phyloP scores from a whole-genome alignment of 1,140 invertebrate species.

The Caenorhabditis remanei region DNA sequence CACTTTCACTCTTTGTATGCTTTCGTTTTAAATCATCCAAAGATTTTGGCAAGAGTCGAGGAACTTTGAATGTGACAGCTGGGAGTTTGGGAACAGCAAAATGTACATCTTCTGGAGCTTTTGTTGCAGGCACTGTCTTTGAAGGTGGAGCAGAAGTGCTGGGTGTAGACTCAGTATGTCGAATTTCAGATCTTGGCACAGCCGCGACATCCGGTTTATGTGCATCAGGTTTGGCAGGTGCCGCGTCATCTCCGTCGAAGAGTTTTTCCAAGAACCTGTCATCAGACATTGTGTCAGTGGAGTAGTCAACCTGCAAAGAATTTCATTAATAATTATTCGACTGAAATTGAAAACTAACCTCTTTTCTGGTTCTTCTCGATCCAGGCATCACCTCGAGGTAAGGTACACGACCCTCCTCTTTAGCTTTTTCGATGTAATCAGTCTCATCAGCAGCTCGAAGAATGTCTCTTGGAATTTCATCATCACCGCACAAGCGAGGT shows the following conservation, averaged over 20 bases:
- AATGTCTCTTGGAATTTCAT: conserved; percentile 93
- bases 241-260: conserved; percentile 62
- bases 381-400: conserved; percentile 84
- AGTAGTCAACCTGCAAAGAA: conserved; percentile 97
- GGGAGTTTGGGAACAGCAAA: too few relatives aligned
- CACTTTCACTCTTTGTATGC: not conserved
- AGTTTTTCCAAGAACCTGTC: conserved; percentile 90
- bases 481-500: conserved; percentile 90
- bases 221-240: not conserved
- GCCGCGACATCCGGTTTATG: not conserved
- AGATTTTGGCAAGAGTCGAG: not conserved
- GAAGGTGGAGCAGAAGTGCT: too few relatives aligned
- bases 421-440: conserved; percentile 77
- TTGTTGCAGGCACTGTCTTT: not conserved
- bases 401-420: conserved; percentile 81
- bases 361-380: conserved; percentile 90
- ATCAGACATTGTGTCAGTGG: conserved; percentile 84
- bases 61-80: not conserved
- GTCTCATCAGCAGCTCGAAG: conserved; percentile 94
- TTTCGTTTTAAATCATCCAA: conserved; percentile 23
- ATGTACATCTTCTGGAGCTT: not conserved
- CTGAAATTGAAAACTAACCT: conserved; percentile 81
- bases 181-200: not conserved
- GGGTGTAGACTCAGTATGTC: too few relatives aligned
- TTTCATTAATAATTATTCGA: conserved; percentile 86